Base-by-base conservation (phyloP, 2,113 vertebrate species). In the Paradoxurus hermaphroditus region DNA sequence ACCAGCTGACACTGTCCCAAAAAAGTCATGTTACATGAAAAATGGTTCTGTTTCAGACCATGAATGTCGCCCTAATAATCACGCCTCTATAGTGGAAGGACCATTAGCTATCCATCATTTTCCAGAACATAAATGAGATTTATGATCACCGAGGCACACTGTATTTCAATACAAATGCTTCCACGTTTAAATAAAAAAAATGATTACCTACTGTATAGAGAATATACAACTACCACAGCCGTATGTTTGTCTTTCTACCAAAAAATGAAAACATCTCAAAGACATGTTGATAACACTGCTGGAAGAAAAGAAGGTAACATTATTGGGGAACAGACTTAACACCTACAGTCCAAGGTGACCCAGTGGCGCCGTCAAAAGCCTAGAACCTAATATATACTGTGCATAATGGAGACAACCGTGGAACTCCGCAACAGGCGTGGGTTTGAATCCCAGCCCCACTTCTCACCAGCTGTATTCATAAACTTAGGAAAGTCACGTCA, bases 381-480 rank as follows among this genome's bases (percentile, higher is more conserved):
- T 62, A 79, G 44, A 89, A 89, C 86, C 4, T 29, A 93, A 90
- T 34, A 51, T 78, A 12, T 49, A 49, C 11, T n/a, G n/a, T n/a
- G 34, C 63, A 56, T 1, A 70, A 4, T 27, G 34, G 70, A 83
- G 46, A 79, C 41, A 92, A 83, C 34, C 46, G 36, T 4, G 12
- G 44, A 67, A 10, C 77, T 95, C 63, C 70, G 34, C 94, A 70
- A 79, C 12, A 79, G 27, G 79, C 49, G 21, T 86, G 39, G 59
- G 59, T 86, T 85, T 92, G 65, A 97, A 97, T 86, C 86, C 36
- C 73, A 89, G 84, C 65, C 36, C 49, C n/a, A 85, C 39, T 70
- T 92, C 79, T 89, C 94, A 46, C 59, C 27, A 72, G 23, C 18
- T 83, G 29, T 16, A 67, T n/a, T 12, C 56, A 49, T 53, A 94